Evolutionary conservation across 2,888 invertebrate species (phyloP).

Genomic region (Eledona agricola): DNA sequence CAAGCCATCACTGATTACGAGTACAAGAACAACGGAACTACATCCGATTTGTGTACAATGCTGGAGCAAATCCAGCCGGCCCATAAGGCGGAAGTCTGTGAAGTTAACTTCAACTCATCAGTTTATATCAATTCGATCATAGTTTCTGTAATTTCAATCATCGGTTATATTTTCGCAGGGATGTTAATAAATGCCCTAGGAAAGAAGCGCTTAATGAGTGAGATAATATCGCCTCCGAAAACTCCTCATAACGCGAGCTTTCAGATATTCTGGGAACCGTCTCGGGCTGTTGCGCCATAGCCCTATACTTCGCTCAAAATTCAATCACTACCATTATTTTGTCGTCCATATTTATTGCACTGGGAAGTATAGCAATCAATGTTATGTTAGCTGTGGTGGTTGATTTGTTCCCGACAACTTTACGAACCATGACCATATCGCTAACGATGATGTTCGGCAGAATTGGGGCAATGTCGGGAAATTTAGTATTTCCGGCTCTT

Average conservation of each 20-base stretch:
- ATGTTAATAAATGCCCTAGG: conserved; percentile 65
- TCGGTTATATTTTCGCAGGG: conserved; percentile 71
- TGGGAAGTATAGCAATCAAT: conserved; percentile 68
- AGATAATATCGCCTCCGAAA: conserved; percentile 28
- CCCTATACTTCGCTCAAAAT: conserved; percentile 57
- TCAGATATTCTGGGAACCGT: conserved; percentile 33
- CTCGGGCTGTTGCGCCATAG: conserved; percentile 26
- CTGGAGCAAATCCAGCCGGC: conserved; percentile 59
- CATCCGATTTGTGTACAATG: conserved; percentile 63
- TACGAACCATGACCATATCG: conserved; percentile 77
- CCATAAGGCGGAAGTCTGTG: conserved; percentile 17
- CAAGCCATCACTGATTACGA: conserved; percentile 69
- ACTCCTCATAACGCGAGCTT: too few relatives aligned
- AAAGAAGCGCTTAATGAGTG: conserved; percentile 67
- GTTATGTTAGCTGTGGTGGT: conserved; percentile 71
- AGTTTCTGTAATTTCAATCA: conserved; percentile 70
- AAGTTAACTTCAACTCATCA: conserved; percentile 42
- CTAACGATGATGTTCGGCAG: conserved; percentile 77
- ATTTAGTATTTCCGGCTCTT: conserved; percentile 75
- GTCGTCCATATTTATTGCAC: conserved; percentile 66
- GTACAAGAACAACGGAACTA: conserved; percentile 49
- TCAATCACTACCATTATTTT: conserved; percentile 56
- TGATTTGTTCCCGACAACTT: conserved; percentile 72
- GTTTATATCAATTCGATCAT: conserved; percentile 77
- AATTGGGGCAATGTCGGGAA: conserved; percentile 75